Conservation (phyloP, 2,797 vertebrate species). For the Sitta carolinensis region DNA sequence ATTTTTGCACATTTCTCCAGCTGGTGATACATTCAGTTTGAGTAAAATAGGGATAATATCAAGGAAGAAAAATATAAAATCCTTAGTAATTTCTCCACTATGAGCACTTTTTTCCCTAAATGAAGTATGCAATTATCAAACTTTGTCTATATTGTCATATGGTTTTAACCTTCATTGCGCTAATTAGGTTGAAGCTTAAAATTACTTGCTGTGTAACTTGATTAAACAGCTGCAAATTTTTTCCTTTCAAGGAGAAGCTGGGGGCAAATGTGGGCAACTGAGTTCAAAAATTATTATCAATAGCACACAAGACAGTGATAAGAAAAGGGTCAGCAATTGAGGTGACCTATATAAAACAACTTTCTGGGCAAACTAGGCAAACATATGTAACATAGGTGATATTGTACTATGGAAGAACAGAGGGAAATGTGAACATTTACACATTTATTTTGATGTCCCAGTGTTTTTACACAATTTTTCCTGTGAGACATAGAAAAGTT, state of each 20-base stretch:
- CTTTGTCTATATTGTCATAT: slow-evolving; percentile 50
- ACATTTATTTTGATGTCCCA: not conserved
- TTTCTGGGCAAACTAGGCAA: not conserved
- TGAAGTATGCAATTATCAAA: slow-evolving; percentile 60
- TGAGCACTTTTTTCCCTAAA: slow-evolving; percentile 53
- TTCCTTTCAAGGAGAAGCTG: not conserved
- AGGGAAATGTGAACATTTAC: not conserved
- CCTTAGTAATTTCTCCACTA: slow-evolving; percentile 24
- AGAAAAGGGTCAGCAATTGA: not conserved
- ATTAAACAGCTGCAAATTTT: slow-evolving; percentile 13
- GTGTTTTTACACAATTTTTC: not conserved
- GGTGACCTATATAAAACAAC: not conserved
- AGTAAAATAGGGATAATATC: not conserved
- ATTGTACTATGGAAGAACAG: not conserved
- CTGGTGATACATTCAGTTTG: not conserved
- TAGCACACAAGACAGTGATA: not conserved
- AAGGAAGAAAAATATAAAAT: slow-evolving; percentile 1
- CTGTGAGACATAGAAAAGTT: not conserved
- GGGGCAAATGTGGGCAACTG: not conserved
- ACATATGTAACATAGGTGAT: not conserved
- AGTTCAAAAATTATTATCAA: not conserved
- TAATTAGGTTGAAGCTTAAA: slow-evolving; percentile 57
- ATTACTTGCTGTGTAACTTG: slow-evolving; percentile 41
- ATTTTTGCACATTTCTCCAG: not conserved
- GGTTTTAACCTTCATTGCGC: slow-evolving; percentile 66